phyloP scores from a whole-genome alignment of 2,797 vertebrate species.

The Gymnocypris eckloni region DNA sequence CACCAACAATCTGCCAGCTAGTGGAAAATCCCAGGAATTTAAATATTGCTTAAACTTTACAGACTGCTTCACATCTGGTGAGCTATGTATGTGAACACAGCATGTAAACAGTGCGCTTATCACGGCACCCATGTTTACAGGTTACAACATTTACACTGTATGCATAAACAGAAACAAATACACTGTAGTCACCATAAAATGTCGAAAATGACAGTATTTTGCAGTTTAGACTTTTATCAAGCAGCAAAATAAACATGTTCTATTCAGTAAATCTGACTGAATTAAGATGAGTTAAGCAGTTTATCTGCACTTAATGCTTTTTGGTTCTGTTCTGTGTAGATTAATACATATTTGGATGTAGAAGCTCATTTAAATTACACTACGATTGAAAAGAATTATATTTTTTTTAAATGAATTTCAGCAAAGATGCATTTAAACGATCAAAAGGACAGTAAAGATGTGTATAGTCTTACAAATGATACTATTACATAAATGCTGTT shows the following conservation, averaged over 20 bases:
- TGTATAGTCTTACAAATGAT: not conserved
- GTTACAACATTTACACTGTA: not conserved
- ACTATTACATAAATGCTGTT: not conserved
- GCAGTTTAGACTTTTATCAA: not conserved
- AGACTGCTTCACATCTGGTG: not conserved
- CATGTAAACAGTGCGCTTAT: not conserved
- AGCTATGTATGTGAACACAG: not conserved
- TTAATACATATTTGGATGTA: not conserved
- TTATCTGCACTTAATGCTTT: too few relatives aligned
- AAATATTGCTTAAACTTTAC: not conserved
- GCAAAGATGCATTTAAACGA: not conserved
- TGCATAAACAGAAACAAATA: not conserved
- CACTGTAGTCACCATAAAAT: not conserved
- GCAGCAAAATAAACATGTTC: not conserved
- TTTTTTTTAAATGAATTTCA: not conserved
- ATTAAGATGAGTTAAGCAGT: not conserved
- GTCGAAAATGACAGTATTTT: not conserved
- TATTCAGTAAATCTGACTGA: not conserved
- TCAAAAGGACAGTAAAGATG: not conserved
- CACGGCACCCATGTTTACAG: not conserved
- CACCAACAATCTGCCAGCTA: slow-evolving; percentile 66
- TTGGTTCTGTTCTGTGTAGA: not conserved
- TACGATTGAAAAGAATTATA: not conserved
- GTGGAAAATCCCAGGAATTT: not conserved
- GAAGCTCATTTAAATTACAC: not conserved